phyloP scores from a whole-genome alignment of 2,113 vertebrate species.

The Anoura caudifer region DNA sequence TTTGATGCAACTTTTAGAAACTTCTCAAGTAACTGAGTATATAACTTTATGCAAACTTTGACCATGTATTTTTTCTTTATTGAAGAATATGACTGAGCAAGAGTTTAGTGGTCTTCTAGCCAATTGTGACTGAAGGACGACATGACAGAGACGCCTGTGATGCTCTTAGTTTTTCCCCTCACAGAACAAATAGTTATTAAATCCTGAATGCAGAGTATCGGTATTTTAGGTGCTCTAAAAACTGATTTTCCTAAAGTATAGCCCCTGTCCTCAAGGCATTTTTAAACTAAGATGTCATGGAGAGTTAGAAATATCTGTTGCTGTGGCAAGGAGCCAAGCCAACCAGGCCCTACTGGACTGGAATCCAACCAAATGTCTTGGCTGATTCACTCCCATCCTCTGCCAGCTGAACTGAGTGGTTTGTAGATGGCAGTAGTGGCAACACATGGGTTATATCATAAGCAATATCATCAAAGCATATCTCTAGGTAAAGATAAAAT shows the following conservation, averaged over 20 bases:
- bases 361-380: neutral
- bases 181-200: neutral
- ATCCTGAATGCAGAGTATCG: neutral
- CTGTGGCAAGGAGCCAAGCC: neutral
- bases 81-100: neutral
- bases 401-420: neutral
- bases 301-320: conserved; percentile 37
- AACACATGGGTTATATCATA: neutral
- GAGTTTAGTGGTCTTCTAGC: neutral
- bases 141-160: neutral
- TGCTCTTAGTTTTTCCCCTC: neutral
- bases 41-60: neutral
- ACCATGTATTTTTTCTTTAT: neutral
- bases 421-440: neutral
- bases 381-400: neutral
- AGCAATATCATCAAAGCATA: neutral
- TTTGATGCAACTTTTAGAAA: neutral
- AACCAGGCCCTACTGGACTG: neutral
- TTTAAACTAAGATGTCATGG: conserved; percentile 10
- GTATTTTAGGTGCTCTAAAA: neutral
- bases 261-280: neutral
- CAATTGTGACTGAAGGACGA: neutral
- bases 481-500: neutral
- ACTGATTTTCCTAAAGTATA: neutral
- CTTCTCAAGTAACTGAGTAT: neutral